phyloP scores from a whole-genome alignment of 2,113 vertebrate genomes.

The Delphinus delphis region DNA sequence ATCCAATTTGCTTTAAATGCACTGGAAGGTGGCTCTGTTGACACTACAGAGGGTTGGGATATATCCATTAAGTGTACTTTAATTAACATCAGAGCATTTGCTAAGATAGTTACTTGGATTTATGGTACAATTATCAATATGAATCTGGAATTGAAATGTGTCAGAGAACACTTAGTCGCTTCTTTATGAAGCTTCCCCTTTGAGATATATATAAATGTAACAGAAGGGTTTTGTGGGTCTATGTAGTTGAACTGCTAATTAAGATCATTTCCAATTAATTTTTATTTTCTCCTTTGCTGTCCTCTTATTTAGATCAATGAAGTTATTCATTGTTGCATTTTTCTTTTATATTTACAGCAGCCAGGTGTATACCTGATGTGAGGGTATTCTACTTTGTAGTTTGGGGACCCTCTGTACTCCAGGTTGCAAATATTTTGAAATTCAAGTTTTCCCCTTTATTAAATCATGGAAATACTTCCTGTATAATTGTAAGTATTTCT shows the following conservation, averaged over 20 bases:
- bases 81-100: slow-evolving; percentile 53
- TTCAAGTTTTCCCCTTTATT: neutral
- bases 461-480: neutral
- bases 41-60: neutral
- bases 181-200: slow-evolving; percentile 19
- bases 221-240: neutral
- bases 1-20: slow-evolving; percentile 6
- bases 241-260: neutral
- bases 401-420: neutral
- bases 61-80: neutral
- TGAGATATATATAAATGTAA: neutral
- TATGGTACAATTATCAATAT: slow-evolving; percentile 51
- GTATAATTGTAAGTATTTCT: neutral
- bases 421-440: neutral
- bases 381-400: neutral
- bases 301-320: neutral
- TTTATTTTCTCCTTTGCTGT: neutral
- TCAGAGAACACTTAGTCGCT: neutral
- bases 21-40: neutral
- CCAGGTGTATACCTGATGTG: too few relatives aligned
- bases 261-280: neutral
- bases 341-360: neutral
- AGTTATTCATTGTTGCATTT: neutral
- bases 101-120: slow-evolving; percentile 52
- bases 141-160: slow-evolving; percentile 35